phyloP scores from a whole-genome alignment of 2,888 invertebrate genomes.

The Troides helena region DNA sequence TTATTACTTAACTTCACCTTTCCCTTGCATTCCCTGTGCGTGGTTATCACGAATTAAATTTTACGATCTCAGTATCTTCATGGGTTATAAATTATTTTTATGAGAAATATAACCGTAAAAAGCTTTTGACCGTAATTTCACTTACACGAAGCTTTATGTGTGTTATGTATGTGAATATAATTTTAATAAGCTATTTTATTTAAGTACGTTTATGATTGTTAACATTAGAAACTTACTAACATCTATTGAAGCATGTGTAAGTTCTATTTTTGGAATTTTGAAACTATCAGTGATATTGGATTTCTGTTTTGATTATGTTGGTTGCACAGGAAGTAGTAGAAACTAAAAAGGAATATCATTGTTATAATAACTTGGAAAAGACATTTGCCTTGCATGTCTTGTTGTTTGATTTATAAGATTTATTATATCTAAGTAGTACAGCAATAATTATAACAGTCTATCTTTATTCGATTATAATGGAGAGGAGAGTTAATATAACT shows the following conservation, averaged over 20 bases:
- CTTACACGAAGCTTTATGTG: neutral
- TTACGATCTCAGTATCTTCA: constrained; percentile 1
- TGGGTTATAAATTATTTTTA: constrained; percentile 2
- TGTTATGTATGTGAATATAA: neutral
- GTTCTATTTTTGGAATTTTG: too few species aligned
- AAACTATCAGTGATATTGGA: neutral
- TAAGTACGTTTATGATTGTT: neutral
- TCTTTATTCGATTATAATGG: too few species aligned
- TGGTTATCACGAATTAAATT: constrained; percentile 3
- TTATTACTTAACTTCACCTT: neutral
- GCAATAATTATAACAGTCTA: too few species aligned
- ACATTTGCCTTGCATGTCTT: neutral
- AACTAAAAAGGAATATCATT: neutral
- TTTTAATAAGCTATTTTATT: neutral
- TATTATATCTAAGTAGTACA: too few species aligned
- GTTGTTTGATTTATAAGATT: too few species aligned
- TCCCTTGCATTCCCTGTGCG: neutral
- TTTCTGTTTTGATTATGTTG: neutral
- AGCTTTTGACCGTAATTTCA: constrained; percentile 6
- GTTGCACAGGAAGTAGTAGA: neutral
- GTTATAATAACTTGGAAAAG: neutral
- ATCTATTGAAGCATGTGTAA: too few species aligned
- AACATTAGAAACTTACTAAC: neutral
- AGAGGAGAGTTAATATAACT: too few species aligned
- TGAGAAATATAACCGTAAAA: constrained; percentile 3